A percentile compares a stretch with the other conserved stretches of the same genome.
Conservation (phyloP, 2,113 vertebrate species). For the Marmota flaviventris region DNA sequence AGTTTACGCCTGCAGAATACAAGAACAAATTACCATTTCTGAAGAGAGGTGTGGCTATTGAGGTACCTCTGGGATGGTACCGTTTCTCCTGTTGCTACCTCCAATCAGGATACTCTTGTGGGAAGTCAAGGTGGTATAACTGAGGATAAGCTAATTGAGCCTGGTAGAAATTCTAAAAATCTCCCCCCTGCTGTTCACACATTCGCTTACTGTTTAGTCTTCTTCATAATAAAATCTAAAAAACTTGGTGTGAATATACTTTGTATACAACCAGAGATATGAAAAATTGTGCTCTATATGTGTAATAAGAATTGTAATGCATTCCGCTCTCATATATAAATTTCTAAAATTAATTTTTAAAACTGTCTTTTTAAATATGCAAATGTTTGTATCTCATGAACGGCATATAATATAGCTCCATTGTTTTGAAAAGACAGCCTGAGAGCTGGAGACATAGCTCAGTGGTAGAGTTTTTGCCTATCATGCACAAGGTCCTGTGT, state of each 20-base stretch:
- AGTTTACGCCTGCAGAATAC: neutral
- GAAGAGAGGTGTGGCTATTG: neutral
- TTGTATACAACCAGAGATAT: no score
- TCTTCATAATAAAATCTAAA: constrained; percentile 28
- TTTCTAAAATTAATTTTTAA: no score
- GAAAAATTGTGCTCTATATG: no score
- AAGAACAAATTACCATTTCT: neutral
- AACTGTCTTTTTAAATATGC: neutral
- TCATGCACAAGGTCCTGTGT: no score
- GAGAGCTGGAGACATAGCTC: neutral
- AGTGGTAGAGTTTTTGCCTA: no score
- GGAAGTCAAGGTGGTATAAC: neutral
- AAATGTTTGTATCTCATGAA: neutral
- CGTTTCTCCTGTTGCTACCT: neutral
- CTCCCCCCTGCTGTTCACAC: neutral
- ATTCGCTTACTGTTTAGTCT: neutral
- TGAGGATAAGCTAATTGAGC: neutral
- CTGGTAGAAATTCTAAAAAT: neutral
- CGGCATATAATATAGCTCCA: neutral
- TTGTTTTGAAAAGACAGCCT: neutral
- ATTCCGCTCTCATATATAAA: no score
- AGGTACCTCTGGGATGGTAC: neutral
- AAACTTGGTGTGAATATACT: neutral
- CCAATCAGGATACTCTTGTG: neutral
- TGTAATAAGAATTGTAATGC: no score